These are phyloP conservation scores for Vulpes vulpes DNA, from an alignment of 2,113 vertebrate species.

Conservation along the genomic window DNA sequence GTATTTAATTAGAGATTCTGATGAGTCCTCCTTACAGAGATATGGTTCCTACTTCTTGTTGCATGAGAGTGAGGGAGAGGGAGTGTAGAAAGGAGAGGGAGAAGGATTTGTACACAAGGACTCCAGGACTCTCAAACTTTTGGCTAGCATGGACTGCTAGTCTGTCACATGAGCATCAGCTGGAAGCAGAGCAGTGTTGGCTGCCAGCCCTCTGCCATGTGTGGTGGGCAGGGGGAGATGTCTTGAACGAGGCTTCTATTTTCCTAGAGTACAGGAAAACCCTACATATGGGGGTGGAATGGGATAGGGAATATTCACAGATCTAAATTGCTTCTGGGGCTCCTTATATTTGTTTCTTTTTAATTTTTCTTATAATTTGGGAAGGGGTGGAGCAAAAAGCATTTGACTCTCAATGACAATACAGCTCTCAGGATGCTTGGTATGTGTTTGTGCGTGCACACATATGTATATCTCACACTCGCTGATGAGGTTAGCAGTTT, in stretches of 20 bases:
- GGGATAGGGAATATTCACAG: neutral
- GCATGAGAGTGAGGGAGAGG: neutral
- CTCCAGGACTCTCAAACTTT: slow-evolving; percentile 21
- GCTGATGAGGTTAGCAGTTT: neutral
- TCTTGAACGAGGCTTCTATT: neutral
- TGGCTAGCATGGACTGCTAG: no score
- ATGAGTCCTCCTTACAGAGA: slow-evolving; percentile 86
- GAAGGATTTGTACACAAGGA: neutral
- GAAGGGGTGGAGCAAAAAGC: neutral
- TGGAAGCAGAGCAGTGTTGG: neutral
- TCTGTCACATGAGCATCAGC: neutral
- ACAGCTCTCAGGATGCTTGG: neutral
- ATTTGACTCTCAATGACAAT: neutral
- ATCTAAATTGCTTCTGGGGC: neutral
- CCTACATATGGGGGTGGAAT: no score
- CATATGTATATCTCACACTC: neutral
- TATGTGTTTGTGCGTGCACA: neutral
- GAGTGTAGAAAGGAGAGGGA: fast-evolving
- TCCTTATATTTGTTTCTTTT: neutral
- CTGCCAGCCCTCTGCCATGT: neutral
- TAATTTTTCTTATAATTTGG: slow-evolving; percentile 1
- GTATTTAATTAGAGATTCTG: slow-evolving; percentile 90
- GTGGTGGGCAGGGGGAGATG: neutral
- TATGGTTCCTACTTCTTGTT: slow-evolving; percentile 67
- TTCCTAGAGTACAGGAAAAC: neutral